Evolutionary conservation across 2,888 invertebrate species (phyloP).

Genomic region (Molorchus minor): DNA sequence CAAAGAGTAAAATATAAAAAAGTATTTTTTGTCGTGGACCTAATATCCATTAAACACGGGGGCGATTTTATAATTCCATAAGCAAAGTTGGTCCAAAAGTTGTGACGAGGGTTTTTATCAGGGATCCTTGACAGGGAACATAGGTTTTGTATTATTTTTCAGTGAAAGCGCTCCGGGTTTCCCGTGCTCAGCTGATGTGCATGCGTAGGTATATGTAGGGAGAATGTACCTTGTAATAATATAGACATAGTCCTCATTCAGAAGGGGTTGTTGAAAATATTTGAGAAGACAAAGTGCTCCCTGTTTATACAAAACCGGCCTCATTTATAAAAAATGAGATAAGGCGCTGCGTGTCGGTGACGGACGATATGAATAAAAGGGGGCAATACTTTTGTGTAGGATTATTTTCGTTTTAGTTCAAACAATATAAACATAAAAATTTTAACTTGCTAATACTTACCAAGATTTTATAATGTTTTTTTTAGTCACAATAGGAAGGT

Average conservation of each 20-base stretch:
- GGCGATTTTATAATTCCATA: conserved; percentile 28
- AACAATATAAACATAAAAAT: too few relatives aligned
- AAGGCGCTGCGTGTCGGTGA: conserved; percentile 22
- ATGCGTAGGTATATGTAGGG: conserved; percentile 5
- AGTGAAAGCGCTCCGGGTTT: conserved; percentile 22
- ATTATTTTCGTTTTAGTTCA: too few relatives aligned
- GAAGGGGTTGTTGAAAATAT: conserved; percentile 29
- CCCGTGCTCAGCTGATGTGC: conserved; percentile 4
- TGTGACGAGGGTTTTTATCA: conserved; percentile 25
- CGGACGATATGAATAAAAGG: conserved; percentile 27
- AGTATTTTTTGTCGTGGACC: background rate
- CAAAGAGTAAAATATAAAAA: conserved; percentile 3
- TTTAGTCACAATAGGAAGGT: too few relatives aligned
- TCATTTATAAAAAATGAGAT: conserved; percentile 22
- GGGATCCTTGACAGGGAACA: conserved; percentile 19
- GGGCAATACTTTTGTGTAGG: too few relatives aligned
- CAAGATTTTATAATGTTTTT: too few relatives aligned
- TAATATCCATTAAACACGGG: conserved; percentile 14
- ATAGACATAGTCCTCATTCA: conserved; percentile 12
- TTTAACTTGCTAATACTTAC: too few relatives aligned
- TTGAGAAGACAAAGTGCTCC: conserved; percentile 18
- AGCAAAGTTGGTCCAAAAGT: conserved; percentile 18
- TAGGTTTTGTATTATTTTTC: conserved; percentile 12
- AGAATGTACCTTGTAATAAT: conserved; percentile 15
- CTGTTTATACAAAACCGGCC: conserved; percentile 12